Evolutionary conservation across 1,140 invertebrate genomes (phyloP).

Genomic region (Bemisia tabaci): DNA sequence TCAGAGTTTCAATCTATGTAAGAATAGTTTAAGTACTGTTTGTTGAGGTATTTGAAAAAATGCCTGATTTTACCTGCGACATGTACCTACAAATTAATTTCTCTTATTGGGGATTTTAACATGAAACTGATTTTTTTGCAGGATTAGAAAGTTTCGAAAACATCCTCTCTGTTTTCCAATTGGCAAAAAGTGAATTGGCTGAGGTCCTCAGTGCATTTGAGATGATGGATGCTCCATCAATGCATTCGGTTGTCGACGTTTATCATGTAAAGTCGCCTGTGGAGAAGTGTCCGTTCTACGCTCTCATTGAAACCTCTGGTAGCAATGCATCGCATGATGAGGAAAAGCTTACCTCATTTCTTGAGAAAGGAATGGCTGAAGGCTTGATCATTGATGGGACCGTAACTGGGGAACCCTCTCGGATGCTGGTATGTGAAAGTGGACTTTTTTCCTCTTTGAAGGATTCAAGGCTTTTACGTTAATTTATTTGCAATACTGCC

Average conservation of each 20-base stretch:
- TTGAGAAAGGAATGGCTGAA: conserved; percentile 54
- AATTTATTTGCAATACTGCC: too few species aligned
- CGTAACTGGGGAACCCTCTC: conserved; percentile 57
- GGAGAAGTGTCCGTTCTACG: conserved; percentile 51
- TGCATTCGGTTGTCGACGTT: conserved; percentile 43
- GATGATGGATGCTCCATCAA: conserved; percentile 64
- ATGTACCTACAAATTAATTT: too few species aligned
- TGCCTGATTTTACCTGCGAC: too few species aligned
- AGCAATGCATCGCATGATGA: conserved; percentile 58
- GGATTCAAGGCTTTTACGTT: too few species aligned
- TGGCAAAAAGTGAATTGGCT: conserved; percentile 56
- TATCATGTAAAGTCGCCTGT: conserved; percentile 41
- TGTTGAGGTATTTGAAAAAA: too few species aligned
- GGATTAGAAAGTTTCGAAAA: conserved; percentile 59
- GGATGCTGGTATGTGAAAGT: conserved; percentile 54
- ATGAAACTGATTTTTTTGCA: too few species aligned
- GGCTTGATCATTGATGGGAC: conserved; percentile 70
- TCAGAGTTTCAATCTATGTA: too few species aligned
- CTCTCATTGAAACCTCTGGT: conserved; percentile 81
- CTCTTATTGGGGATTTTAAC: too few species aligned
- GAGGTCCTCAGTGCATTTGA: conserved; percentile 92
- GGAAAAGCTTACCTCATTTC: conserved; percentile 69
- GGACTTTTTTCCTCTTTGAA: too few species aligned
- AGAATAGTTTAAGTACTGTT: too few species aligned
- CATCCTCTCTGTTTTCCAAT: conserved; percentile 56